Evolutionary conservation across 1,140 invertebrate species (phyloP).

Genomic region (Leptopilina clavipes): DNA sequence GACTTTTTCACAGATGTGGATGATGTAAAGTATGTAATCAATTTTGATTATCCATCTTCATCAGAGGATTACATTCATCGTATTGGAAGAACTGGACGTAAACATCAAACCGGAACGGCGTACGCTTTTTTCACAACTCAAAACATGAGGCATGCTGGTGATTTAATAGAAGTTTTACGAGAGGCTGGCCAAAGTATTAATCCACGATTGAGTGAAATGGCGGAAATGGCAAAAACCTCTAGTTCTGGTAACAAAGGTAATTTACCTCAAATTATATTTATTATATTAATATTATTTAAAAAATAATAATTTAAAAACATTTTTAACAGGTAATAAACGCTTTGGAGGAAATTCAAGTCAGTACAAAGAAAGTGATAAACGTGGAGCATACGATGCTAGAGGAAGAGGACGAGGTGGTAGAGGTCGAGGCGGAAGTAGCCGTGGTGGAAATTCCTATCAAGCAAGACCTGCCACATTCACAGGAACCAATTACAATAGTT

Average conservation of each 20-base stretch:
- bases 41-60: conserved; percentile 89
- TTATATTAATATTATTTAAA: not conserved
- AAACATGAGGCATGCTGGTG: conserved; percentile 82
- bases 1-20: conserved; percentile 82
- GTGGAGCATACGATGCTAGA: conserved; percentile 51
- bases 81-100: conserved; percentile 87
- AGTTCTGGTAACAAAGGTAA: conserved; percentile 65
- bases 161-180: conserved; percentile 81
- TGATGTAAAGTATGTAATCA: conserved; percentile 91
- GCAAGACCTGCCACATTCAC: conserved; percentile 53
- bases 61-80: conserved; percentile 91
- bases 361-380: conserved; percentile 56
- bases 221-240: conserved; percentile 69
- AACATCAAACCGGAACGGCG: conserved; percentile 83
- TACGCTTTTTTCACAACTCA: conserved; percentile 88
- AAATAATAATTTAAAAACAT: conserved; percentile 19
- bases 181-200: conserved; percentile 84
- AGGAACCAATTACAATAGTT: conserved; percentile 61
- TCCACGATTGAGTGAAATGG: conserved; percentile 76
- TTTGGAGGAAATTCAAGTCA: conserved; percentile 53
- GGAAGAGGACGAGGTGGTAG: conserved; percentile 53
- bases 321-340: conserved; percentile 61
- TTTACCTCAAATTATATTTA: conserved; percentile 22
- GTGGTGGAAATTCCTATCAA: conserved; percentile 55
- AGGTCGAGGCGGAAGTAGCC: conserved; percentile 60